Conservation (phyloP, 2,797 vertebrate genomes). For the Borostomias antarcticus region DNA sequence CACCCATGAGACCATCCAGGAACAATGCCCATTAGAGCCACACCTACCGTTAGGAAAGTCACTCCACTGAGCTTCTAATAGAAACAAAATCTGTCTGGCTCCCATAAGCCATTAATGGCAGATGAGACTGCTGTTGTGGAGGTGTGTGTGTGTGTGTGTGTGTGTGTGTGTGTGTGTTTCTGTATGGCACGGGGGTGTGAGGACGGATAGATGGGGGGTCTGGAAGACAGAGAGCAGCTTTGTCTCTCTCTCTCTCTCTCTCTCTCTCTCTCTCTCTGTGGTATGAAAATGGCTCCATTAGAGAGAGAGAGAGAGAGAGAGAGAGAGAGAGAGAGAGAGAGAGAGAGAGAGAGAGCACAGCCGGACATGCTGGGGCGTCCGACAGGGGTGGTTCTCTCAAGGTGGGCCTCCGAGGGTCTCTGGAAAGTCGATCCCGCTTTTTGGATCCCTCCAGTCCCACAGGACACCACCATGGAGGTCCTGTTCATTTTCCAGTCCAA, state of each 20-base stretch:
- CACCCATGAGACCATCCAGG: too few species aligned
- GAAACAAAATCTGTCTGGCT: conserved; percentile 41
- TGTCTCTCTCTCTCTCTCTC: conserved; percentile 33
- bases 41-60: too few species aligned
- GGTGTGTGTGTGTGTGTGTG: conserved; percentile 22
- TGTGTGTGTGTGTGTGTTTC: conserved; percentile 39
- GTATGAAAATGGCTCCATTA: conserved; percentile 30
- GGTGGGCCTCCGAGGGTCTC: conserved; percentile 27
- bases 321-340: conserved; percentile 5
- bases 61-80: conserved; percentile 9
- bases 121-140: conserved; percentile 3
- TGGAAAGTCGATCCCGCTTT: conserved; percentile 57
- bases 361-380: too few species aligned
- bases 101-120: conserved; percentile 23
- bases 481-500: conserved; percentile 57
- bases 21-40: too few species aligned
- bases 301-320: conserved; percentile 18
- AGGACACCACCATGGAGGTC: conserved; percentile 44
- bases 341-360: conserved; percentile 5
- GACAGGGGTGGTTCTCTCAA: conserved; percentile 17
- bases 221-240: conserved; percentile 53
- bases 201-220: conserved; percentile 53
- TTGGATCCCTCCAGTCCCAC: conserved; percentile 43
- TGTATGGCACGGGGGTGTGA: conserved; percentile 1
- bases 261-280: not conserved